These are phyloP conservation scores for Andrena bicolor DNA, from an alignment of 2,888 invertebrate species.

Conservation along the genomic window DNA sequence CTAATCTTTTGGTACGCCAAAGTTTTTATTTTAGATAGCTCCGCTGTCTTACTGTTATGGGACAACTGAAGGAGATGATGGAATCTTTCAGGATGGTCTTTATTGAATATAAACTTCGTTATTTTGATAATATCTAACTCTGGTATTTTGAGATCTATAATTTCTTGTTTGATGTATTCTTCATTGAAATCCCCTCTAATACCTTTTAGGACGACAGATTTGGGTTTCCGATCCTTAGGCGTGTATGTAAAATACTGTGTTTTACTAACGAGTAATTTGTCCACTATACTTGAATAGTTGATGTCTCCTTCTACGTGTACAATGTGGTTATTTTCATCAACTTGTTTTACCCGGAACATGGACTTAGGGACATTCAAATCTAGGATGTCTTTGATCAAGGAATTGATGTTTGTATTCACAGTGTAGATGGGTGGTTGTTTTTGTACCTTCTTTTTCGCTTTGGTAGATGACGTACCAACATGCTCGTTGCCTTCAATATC, in stretches of 20 bases:
- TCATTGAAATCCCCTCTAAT: not conserved
- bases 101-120: slow-evolving; percentile 2
- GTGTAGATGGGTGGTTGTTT: not conserved
- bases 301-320: not conserved
- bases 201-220: slow-evolving; percentile 4
- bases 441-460: not conserved
- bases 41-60: not conserved
- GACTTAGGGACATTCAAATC: too few relatives aligned
- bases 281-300: not conserved
- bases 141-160: not conserved
- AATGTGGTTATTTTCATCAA: not conserved
- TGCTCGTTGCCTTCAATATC: too few relatives aligned
- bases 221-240: not conserved
- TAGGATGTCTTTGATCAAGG: too few relatives aligned
- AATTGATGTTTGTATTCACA: too few relatives aligned
- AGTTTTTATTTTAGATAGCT: not conserved
- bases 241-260: not conserved
- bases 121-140: not conserved
- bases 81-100: not conserved
- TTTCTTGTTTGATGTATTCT: not conserved
- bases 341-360: too few relatives aligned
- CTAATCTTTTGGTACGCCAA: not conserved
- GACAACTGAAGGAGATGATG: not conserved
- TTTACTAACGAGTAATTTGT: not conserved
- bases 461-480: too few relatives aligned